These are phyloP conservation scores for Agrochola lota DNA, from an alignment of 2,888 invertebrate genomes.

Conservation along the genomic window DNA sequence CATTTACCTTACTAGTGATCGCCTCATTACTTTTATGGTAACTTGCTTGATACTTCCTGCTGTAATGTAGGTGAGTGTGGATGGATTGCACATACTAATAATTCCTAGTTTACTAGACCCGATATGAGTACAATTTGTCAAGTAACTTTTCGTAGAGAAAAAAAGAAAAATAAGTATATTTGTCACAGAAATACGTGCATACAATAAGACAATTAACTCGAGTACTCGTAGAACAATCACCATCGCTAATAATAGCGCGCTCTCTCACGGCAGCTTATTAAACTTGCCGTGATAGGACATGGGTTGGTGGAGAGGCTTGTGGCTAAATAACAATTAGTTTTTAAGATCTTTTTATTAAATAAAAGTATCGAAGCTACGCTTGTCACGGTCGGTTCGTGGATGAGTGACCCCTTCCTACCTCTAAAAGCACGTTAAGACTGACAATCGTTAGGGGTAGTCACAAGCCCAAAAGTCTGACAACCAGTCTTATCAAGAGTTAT, in stretches of 20 bases:
- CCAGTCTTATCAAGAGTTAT: too few species aligned
- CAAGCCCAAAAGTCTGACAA: too few species aligned
- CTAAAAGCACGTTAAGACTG: not conserved
- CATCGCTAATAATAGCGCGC: too few species aligned
- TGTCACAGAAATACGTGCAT: too few species aligned
- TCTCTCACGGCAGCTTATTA: too few species aligned
- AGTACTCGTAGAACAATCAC: too few species aligned
- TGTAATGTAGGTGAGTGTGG: slow-evolving; percentile 22
- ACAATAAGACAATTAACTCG: too few species aligned
- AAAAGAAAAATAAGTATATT: too few species aligned
- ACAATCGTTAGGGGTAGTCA: too few species aligned
- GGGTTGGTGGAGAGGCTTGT: not conserved
- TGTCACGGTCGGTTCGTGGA: not conserved
- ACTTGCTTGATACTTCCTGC: slow-evolving; percentile 32
- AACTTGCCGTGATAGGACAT: too few species aligned
- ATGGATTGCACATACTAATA: not conserved
- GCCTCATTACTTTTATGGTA: slow-evolving; percentile 23
- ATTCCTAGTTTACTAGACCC: not conserved
- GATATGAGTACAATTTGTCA: not conserved
- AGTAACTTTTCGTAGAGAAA: not conserved
- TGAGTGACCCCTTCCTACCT: not conserved
- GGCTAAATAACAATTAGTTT: not conserved
- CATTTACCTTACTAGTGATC: slow-evolving; percentile 16
- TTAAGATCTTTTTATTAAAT: not conserved
- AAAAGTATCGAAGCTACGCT: not conserved